A percentile compares a stretch with the other conserved stretches of the same genome.
phyloP scores from a whole-genome alignment of 35 echinoderm and acorn worm genomes.

The Patiria miniata region DNA sequence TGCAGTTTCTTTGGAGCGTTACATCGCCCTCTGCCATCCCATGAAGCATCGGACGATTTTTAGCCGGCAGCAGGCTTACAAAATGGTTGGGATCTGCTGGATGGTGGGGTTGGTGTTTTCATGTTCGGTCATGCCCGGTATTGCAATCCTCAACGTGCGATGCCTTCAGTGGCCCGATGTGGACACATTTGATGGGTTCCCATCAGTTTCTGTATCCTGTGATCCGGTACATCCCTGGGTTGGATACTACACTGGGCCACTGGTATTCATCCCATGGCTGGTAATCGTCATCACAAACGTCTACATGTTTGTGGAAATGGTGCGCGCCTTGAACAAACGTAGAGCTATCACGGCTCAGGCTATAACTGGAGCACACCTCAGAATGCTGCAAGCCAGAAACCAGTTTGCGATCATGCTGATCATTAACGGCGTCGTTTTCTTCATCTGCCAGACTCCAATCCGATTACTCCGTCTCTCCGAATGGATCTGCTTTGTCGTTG shows the following conservation, averaged over 20 bases:
- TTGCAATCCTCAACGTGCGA: not conserved
- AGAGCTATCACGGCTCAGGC: not conserved
- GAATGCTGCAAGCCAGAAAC: not conserved
- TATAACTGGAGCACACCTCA: not conserved
- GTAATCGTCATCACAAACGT: not conserved
- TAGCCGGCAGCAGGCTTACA: not conserved
- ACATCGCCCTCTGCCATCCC: slow-evolving; percentile 15
- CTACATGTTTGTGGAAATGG: slow-evolving; percentile 9
- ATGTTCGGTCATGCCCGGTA: not conserved
- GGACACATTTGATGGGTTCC: not conserved
- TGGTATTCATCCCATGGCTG: not conserved
- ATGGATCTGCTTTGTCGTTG: no score
- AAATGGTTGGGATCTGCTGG: not conserved
- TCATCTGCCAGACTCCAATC: not conserved
- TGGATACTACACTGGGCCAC: not conserved
- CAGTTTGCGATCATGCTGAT: slow-evolving; percentile 7
- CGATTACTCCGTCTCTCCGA: not conserved
- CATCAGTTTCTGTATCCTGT: not conserved
- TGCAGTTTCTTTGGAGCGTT: not conserved
- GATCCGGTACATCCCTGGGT: not conserved
- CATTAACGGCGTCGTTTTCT: not conserved
- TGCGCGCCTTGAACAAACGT: slow-evolving; percentile 6
- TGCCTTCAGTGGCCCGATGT: slow-evolving; percentile 11
- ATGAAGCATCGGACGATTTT: not conserved
- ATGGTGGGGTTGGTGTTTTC: not conserved